Evolutionary conservation across 2,113 vertebrate genomes (phyloP), one percentile per base, ranked within the genome.

Genomic region (Thalassoma bifasciatum): DNA sequence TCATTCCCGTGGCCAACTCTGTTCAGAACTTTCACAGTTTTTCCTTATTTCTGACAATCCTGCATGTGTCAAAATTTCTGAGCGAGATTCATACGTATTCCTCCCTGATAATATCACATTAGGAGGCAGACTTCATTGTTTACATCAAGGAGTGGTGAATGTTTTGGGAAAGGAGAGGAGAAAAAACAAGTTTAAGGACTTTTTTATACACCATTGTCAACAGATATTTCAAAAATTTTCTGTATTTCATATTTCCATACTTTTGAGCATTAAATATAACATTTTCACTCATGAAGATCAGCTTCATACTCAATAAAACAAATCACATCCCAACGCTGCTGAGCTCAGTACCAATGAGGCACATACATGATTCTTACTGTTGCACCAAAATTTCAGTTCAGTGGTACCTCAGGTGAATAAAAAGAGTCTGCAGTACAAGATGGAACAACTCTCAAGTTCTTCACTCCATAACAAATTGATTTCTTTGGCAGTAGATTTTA

Each of bases 331-430:
- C 44, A 8, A 50, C 38, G 52, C 26, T 37, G 38, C n/a, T 53
- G 14, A 57, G 26, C 50, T 34, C 49, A 58, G 37, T 13, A 49
- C 19, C 46, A 10, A 49, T n/a, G 19, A 19, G 46, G 46, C 19
- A 47, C 44, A 46, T 46, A 46, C 8, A n/a, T 1, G 19, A 64
- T 47, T 57, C 54, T 66, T 17, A 0, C n/a, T 72, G 37, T 64
- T 22, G 40, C 44, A 57, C 23, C 22, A 17, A 38, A 68, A 42
- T 65, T 62, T 49, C 46, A 56, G 42, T 52, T 61, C 54, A n/a
- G 9, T 26, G 4, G n/a, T 61, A 54, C 56, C 36, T 67, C 44
- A 24, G 17, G 46, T 10, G 17, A 14, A 7, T 17, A 46, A 49
- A n/a, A 49, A 49, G 8, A 21, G 19, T 19, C 46, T 21, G 46